Conservation (phyloP, 2,113 vertebrate species). For the Maccullochella peelii region DNA sequence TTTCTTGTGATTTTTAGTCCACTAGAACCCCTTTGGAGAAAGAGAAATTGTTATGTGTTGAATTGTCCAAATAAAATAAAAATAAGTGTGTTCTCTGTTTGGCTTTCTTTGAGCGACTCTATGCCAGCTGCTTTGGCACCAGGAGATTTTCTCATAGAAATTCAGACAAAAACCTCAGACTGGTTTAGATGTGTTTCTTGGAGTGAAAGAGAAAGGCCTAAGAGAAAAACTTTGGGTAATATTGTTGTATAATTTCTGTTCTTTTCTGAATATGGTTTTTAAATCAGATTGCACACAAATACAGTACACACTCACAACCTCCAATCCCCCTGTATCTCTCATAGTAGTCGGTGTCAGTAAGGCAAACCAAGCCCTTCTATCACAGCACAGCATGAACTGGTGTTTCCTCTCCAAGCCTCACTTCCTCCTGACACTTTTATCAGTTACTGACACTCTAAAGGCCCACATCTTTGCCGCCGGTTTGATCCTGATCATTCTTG, state of each 20-base stretch:
- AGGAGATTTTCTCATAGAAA: constrained; percentile 31
- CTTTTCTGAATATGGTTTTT: constrained; percentile 9
- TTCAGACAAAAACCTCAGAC: constrained; percentile 34
- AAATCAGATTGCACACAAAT: constrained; percentile 21
- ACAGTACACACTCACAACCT: constrained; percentile 10
- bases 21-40: constrained; percentile 20
- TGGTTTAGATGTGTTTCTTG: constrained; percentile 1
- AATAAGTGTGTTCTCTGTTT: constrained; percentile 21
- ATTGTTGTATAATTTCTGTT: constrained; percentile 1
- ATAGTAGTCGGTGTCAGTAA: constrained; percentile 10
- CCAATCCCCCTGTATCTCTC: constrained; percentile 18
- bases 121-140: constrained; percentile 39
- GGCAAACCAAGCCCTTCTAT: constrained; percentile 48
- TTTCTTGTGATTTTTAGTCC: too few relatives aligned
- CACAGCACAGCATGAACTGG: constrained; percentile 60
- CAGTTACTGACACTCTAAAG: constrained; percentile 64
- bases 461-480: constrained; percentile 44
- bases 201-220: not conserved
- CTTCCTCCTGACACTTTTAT: constrained; percentile 71
- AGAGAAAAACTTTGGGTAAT: not conserved
- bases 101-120: constrained; percentile 18
- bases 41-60: constrained; percentile 29
- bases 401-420: constrained; percentile 67
- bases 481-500: constrained; percentile 62
- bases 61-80: constrained; percentile 30